Evolutionary conservation across 2,888 invertebrate species (phyloP).

Genomic region (Amphimallon solstitiale): DNA sequence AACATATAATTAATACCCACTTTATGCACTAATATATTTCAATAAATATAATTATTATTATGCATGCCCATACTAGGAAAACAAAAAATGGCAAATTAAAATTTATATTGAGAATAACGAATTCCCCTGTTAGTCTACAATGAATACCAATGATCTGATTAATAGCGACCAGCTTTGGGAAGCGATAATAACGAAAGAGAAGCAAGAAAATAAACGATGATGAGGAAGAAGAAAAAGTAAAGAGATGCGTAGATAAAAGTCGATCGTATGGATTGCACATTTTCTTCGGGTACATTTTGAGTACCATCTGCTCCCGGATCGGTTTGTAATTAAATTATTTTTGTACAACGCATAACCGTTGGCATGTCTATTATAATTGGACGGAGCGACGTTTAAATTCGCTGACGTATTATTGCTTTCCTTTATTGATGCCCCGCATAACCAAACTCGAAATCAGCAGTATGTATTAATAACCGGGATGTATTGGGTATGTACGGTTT

Average conservation of each 20-base stretch:
- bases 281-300: slow-evolving; percentile 16
- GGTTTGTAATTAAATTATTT: slow-evolving; percentile 25
- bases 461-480: slow-evolving; percentile 24
- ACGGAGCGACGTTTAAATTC: slow-evolving; percentile 5
- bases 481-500: not conserved
- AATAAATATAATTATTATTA: slow-evolving; percentile 3
- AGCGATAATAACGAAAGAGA: not conserved
- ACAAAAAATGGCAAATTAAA: too few species aligned
- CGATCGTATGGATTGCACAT: not conserved
- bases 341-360: slow-evolving; percentile 1
- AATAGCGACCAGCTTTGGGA: not conserved
- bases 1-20: not conserved
- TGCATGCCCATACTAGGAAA: too few species aligned
- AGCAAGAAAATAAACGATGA: too few species aligned
- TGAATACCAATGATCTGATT: too few species aligned
- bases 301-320: slow-evolving; percentile 20
- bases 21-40: not conserved
- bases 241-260: not conserved
- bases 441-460: not conserved
- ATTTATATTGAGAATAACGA: too few species aligned
- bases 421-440: slow-evolving; percentile 1
- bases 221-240: not conserved
- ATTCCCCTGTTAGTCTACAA: too few species aligned
- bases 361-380: slow-evolving; percentile 14
- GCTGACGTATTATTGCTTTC: slow-evolving; percentile 14